A percentile compares a stretch with the other conserved stretches of the same genome.
These are phyloP conservation scores for Temnothorax nylanderi DNA, from an alignment of 1,140 invertebrate genomes.

Conservation along the genomic window DNA sequence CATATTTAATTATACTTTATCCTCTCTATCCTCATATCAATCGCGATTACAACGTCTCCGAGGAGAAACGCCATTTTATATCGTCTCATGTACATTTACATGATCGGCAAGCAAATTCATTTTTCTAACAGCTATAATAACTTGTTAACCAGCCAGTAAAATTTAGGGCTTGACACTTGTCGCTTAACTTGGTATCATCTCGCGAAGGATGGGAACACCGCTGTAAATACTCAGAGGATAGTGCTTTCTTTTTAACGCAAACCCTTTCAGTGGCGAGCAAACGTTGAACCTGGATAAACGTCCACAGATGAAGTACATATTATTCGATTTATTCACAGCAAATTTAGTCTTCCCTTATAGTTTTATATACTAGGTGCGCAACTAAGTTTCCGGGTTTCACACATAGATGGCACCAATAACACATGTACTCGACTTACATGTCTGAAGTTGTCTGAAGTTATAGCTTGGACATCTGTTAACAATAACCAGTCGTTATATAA, in stretches of 20 bases:
- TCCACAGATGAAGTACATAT: not conserved
- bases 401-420: too few relatives aligned
- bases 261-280: not conserved
- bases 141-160: constrained; percentile 47
- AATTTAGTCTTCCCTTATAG: not conserved
- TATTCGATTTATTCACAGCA: not conserved
- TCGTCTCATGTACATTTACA: not conserved
- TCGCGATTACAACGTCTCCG: not conserved
- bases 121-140: constrained; percentile 41
- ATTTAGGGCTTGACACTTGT: not conserved
- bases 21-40: too few relatives aligned
- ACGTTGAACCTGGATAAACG: not conserved
- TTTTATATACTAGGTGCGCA: too few relatives aligned
- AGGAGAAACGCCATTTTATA: constrained; percentile 5
- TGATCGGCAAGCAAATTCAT: constrained; percentile 22
- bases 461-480: too few relatives aligned
- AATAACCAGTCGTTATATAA: too few relatives aligned
- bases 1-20: constrained; percentile 2
- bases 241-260: not conserved
- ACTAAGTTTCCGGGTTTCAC: too few relatives aligned
- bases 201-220: not conserved
- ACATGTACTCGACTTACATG: too few relatives aligned
- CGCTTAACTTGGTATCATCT: constrained; percentile 27
- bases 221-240: not conserved
- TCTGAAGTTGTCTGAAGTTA: too few relatives aligned